Evolutionary conservation across 2,113 vertebrate genomes (phyloP).

Genomic region (Gasterosteus nipponicus): DNA sequence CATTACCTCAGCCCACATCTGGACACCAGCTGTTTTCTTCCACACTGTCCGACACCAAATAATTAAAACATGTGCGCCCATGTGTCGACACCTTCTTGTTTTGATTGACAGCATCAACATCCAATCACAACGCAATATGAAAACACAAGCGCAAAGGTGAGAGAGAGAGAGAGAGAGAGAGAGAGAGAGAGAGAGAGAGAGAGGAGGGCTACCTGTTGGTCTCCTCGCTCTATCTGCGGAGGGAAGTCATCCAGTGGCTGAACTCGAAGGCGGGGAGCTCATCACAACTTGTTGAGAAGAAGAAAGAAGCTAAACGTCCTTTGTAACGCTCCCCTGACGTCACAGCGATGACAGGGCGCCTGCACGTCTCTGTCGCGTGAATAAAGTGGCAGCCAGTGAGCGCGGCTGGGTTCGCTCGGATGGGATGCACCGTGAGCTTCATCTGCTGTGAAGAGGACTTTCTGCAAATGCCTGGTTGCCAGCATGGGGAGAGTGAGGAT

Average conservation of each 20-base stretch:
- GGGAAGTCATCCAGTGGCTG: neutral
- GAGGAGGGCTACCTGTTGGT: constrained; percentile 43
- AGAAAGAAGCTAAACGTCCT: fast-evolving
- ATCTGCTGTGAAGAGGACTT: constrained; percentile 87
- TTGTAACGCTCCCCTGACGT: neutral
- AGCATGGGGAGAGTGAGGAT: constrained; percentile 74
- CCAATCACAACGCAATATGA: constrained; percentile 8
- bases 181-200: constrained; percentile 5
- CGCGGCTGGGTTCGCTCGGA: constrained; percentile 75
- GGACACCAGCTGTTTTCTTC: neutral
- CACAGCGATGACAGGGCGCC: constrained; percentile 31
- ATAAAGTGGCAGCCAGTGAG: neutral
- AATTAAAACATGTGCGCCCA: neutral
- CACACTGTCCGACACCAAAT: neutral
- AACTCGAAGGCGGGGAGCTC: neutral
- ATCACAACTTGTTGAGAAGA: neutral
- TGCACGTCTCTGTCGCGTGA: neutral
- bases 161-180: neutral
- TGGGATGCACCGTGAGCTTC: constrained; percentile 89
- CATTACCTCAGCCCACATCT: neutral
- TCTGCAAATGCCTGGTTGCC: constrained; percentile 80
- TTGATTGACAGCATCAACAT: constrained; percentile 15
- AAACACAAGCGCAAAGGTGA: neutral
- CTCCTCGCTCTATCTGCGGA: constrained; percentile 5
- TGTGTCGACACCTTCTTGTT: neutral